Evolutionary conservation across 2,888 invertebrate genomes (phyloP), one percentile per base, ranked within the genome.

Genomic region (Euplagia quadripunctaria): DNA sequence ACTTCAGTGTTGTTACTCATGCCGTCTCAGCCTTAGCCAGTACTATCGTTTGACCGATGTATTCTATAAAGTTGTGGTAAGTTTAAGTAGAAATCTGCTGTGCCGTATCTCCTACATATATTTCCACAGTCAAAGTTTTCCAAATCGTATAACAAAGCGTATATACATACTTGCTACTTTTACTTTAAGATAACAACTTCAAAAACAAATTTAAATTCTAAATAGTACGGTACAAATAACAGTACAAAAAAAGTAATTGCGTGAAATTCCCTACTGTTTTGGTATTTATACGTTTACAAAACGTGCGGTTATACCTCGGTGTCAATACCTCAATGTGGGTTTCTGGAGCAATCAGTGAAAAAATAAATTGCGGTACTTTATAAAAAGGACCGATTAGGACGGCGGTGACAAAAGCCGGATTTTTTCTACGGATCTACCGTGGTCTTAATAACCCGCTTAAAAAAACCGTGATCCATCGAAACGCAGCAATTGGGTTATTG

Each of bases 201-300:
- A 31, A 31, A 58, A 58, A 58, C 20, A 5, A 3, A 58, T 58
- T 20, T 9, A 0, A 20, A 58, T 20, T 58, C 20, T 20, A 61
- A 61, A 61, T 14, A 61, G 61, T 61, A 61, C 61, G 61, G 61
- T 61, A 61, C 12, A 61, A 61, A 61, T 31, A 31, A 20, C 58
- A 61, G 20, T 20, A 61, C 58, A 4, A 61, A 31, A 31, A 12
- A 46, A 31, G 31, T 61, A 61, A 61, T 20, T 61, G 58, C 87
- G 87, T 61, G 87, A 88, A 88, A 86, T 87, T 85, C 85, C 80
- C 58, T 61, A 61, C 58, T 20, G 20, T 20, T 61, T 31, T 31
- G 43, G 68, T 64, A n/a, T 43, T 55, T 55, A 31, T 31, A 8
- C 58, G 20, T 61, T 61, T 31, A 31, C 20, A 61, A 61, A 61